Evolutionary conservation across 2,888 invertebrate species (phyloP).

Genomic region (Dascillus cervinus): DNA sequence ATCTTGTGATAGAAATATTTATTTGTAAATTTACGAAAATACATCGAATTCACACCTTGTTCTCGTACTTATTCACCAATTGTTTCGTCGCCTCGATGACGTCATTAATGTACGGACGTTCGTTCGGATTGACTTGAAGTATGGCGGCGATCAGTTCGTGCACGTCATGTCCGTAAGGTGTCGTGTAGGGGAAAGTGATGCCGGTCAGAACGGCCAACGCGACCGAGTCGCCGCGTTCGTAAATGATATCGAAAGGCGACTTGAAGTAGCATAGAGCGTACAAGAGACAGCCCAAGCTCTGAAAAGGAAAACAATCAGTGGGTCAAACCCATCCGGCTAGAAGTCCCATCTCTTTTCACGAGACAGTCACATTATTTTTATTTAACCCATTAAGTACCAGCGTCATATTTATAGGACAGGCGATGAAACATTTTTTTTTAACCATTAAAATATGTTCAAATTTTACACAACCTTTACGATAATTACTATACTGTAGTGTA

Average conservation of each 20-base stretch:
- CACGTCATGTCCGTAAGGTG: conserved; percentile 60
- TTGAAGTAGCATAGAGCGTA: conserved; percentile 80
- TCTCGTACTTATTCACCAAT: conserved; percentile 50
- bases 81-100: conserved; percentile 57
- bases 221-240: conserved; percentile 80
- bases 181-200: conserved; percentile 62
- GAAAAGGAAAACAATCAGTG: conserved; percentile 26
- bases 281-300: conserved; percentile 79
- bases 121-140: conserved; percentile 67
- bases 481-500: no score
- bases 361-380: no score
- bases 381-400: no score
- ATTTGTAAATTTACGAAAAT: neutral
- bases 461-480: no score
- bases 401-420: no score
- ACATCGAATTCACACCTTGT: conserved; percentile 43
- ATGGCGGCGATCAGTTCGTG: conserved; percentile 62
- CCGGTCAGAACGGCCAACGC: conserved; percentile 77
- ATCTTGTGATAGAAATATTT: no score
- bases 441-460: no score
- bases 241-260: conserved; percentile 77
- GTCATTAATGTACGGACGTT: conserved; percentile 68
- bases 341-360: no score
- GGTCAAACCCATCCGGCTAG: no score
- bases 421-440: no score